Evolutionary conservation across 2,888 invertebrate genomes (phyloP), one percentile per base, ranked within the genome.

Genomic region (Calliphora vomitoria): DNA sequence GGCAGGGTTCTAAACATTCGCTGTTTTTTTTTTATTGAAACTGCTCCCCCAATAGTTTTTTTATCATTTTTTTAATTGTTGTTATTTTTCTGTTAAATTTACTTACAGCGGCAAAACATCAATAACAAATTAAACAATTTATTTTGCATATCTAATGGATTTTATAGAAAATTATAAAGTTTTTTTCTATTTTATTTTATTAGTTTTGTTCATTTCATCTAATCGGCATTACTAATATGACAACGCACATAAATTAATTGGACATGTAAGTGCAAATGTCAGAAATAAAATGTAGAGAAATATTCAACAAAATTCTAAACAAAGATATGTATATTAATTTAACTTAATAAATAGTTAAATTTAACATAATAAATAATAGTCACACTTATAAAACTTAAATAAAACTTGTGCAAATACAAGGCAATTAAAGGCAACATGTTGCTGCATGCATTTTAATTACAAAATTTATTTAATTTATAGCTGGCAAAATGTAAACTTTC

Each of bases 111-210:
- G 86, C 81, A 81, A 82, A 87, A 87, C 87, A 55, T 87, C 82
- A 87, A 82, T 75, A 75, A 79, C 13, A 80, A 72, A 74, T 74
- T 72, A 78, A 82, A 85, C 69, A 82, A 87, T 82, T 82, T 82
- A 58, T 85, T 87, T 87, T 85, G 87, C 87, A 87, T 87, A 87
- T 87, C 58, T 85, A 87, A 87, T 87, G 66, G 55, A 47, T 78
- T 82, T 80, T 75, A 62, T 53, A 50, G 53, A 69, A 69, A 79
- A 64, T 38, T 64, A 41, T 31, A 18, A 11, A 41, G n/a, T 25
- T 47, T 38, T 64, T 5, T 38, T 64, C 0, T 69, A 41, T 62
- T 25, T 15, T 41, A 8, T 58, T 68, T 68, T 38, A n/a, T 60
- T 35, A 41, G 35, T 55, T 60, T 35, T 80, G 6, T 81, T 75